Base-by-base conservation (phyloP, 1,140 invertebrate species). In the Aphaenogaster ashmeadi region DNA sequence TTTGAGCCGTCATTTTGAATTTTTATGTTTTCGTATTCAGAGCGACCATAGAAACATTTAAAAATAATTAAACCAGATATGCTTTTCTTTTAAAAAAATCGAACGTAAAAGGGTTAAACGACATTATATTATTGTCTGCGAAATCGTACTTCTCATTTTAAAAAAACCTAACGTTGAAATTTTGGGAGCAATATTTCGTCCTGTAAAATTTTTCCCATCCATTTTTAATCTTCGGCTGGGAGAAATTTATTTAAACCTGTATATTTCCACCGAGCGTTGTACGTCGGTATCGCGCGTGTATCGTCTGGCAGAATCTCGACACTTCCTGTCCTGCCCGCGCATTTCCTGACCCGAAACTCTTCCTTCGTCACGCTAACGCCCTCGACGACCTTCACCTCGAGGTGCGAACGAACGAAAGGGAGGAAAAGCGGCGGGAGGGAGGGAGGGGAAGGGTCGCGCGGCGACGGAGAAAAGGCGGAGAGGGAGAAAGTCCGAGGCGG, bases 381-480 rank as follows among this genome's bases (percentile, higher is more conserved):
- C 86, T 58, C 36, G 33, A 64, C 90, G 90, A 91, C 90, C 90
- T 91, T 91, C 90, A 86, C 90, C 88, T 91, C 88, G 79, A 85
- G 90, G 58, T 87, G 74, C 87, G 84, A 90, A 90, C 84, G 87
- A 91, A 90, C 87, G 87, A 91, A 90, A 89, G 87, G 75, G 84
- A 87, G 90, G 89, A 91, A 91, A 91, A 85, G 67, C 64, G 71
- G 15, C 56, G 64, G 74, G 13, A 1, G 21, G 33, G 7, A 11
- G n/a, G 66, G 21, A n/a, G 9, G 11, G 3, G 21, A 13, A 7
- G 41, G 18, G 38, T 41, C 36, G 64, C 64, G 21, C 52, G 69
- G 64, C 56, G 56, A 50, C 54, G 75, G 77, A 54, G 74, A 83
- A 71, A 86, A 56, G 64, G n/a, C 21, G 89, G 60, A 77, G 87